Percentiles rank a stretch among this genome's conserved stretches.
phyloP scores from a whole-genome alignment of 2,797 vertebrate genomes.

The Heterohyrax brucei region DNA sequence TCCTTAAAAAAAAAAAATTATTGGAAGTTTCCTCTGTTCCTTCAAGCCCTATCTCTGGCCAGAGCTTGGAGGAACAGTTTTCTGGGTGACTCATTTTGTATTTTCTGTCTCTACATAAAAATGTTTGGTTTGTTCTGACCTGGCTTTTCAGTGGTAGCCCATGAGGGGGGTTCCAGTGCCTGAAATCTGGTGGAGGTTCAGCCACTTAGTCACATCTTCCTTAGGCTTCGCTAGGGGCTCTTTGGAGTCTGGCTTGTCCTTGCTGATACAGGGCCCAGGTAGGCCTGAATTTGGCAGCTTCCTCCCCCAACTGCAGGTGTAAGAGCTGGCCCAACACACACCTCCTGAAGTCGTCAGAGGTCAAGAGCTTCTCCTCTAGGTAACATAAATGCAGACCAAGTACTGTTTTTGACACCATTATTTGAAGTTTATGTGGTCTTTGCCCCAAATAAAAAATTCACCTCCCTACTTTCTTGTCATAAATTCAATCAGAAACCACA shows the following conservation, averaged over 20 bases:
- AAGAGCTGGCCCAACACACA: background rate
- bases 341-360: background rate
- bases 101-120: constrained; percentile 47
- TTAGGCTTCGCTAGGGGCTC: background rate
- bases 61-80: background rate
- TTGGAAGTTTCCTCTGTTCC: background rate
- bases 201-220: background rate
- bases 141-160: background rate
- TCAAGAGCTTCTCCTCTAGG: background rate
- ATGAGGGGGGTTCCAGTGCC: background rate
- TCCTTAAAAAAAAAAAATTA: background rate
- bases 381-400: background rate
- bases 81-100: constrained; percentile 29
- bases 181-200: background rate
- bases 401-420: background rate
- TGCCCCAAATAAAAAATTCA: background rate
- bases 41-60: background rate
- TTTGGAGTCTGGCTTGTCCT: background rate
- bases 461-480: background rate
- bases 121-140: background rate
- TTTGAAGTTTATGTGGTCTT: constrained; percentile 22
- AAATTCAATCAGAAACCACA: background rate
- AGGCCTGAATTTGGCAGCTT: background rate
- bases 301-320: background rate
- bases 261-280: background rate